phyloP scores from a whole-genome alignment of 2,113 vertebrate genomes.

The Aegotheles bennettii region DNA sequence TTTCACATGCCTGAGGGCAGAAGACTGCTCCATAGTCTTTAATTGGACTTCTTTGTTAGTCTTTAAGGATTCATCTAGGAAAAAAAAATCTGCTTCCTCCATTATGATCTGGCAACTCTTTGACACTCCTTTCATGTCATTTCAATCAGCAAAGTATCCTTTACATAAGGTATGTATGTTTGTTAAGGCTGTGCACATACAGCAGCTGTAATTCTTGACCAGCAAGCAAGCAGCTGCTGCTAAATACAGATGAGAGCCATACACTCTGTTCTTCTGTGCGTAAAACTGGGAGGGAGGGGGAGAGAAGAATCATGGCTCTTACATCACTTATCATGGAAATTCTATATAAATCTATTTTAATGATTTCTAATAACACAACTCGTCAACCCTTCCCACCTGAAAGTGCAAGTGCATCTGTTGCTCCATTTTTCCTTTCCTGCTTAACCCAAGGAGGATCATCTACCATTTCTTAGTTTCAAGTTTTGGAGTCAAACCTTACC shows the following conservation, averaged over 20 bases:
- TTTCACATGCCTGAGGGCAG: background rate
- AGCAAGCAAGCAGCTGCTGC: background rate
- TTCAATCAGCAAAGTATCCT: background rate
- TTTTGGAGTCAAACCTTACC: background rate
- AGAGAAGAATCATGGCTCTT: background rate
- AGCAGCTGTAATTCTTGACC: background rate
- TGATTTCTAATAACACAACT: constrained; percentile 19
- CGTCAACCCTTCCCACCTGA: background rate
- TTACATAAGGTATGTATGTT: background rate
- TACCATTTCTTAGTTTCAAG: background rate
- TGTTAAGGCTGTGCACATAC: background rate
- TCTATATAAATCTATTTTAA: constrained; percentile 31
- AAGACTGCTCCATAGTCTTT: background rate
- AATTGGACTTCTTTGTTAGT: constrained; percentile 1
- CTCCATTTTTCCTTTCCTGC: background rate
- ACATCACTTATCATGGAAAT: background rate
- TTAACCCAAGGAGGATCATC: background rate
- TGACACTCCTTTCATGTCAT: background rate
- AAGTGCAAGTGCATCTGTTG: background rate
- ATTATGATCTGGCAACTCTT: background rate
- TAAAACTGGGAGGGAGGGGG: background rate
- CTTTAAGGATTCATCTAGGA: background rate
- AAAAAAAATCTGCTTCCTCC: background rate
- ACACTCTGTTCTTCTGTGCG: background rate
- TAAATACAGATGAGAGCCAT: background rate